Conservation (phyloP, 2,888 invertebrate species). For the Cheilosia urbana region DNA sequence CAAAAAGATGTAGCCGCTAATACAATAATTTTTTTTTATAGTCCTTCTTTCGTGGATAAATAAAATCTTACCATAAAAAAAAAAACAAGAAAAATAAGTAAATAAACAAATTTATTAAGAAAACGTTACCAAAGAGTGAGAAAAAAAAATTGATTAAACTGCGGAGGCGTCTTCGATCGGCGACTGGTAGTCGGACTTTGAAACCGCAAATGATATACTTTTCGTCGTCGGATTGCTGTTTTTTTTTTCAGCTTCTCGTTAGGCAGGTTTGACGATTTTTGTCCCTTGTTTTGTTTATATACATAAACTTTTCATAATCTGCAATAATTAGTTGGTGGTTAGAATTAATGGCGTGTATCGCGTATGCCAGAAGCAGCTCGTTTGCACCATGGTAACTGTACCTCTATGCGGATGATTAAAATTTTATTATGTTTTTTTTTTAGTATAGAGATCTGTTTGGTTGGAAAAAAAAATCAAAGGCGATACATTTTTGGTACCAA, state of each 20-base stretch:
- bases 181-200: slow-evolving; percentile 47
- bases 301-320: slow-evolving; percentile 10
- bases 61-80: slow-evolving; percentile 38
- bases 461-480: too few species aligned
- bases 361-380: slow-evolving; percentile 28
- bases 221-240: background rate
- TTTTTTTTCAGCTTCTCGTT: slow-evolving; percentile 29
- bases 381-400: background rate
- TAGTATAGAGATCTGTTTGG: too few species aligned
- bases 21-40: slow-evolving; percentile 37
- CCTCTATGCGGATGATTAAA: background rate
- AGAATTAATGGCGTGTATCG: slow-evolving; percentile 32
- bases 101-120: slow-evolving; percentile 38
- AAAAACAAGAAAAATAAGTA: slow-evolving; percentile 2
- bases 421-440: background rate
- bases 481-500: too few species aligned
- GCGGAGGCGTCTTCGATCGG: slow-evolving; percentile 43
- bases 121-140: slow-evolving; percentile 2
- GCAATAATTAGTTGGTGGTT: slow-evolving; percentile 35
- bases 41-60: slow-evolving; percentile 41
- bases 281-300: background rate
- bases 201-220: slow-evolving; percentile 35
- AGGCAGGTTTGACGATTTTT: slow-evolving; percentile 12
- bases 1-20: background rate
- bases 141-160: slow-evolving; percentile 20